phyloP scores from a whole-genome alignment of 2,113 vertebrate genomes.

The Lophura nycthemera region DNA sequence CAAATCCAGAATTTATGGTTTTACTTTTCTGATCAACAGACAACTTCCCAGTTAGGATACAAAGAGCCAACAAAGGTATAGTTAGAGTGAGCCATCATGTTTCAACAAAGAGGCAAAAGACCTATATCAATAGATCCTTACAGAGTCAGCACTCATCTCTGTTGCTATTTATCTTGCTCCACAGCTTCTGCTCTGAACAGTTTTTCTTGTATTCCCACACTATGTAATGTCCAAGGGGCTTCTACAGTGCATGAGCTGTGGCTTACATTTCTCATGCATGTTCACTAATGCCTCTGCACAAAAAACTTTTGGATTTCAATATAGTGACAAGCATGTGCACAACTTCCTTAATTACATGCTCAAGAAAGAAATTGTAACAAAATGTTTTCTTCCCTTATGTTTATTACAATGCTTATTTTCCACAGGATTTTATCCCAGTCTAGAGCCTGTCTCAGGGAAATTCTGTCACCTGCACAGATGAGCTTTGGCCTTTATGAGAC shows the following conservation, averaged over 20 bases:
- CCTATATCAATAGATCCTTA: neutral
- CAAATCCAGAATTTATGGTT: neutral
- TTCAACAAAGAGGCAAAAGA: neutral
- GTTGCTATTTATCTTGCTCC: no score
- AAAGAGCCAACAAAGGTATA: neutral
- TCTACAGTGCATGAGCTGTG: rapidly evolving
- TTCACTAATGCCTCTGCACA: rapidly evolving
- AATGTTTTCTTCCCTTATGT: neutral
- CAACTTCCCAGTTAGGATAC: neutral
- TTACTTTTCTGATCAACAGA: neutral
- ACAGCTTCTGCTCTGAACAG: no score
- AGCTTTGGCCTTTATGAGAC: neutral
- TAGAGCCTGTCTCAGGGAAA: neutral
- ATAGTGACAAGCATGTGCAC: neutral
- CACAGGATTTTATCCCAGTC: neutral
- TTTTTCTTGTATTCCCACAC: no score
- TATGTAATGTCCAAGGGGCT: neutral
- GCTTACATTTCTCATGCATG: neutral
- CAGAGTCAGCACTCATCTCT: neutral
- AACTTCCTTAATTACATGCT: neutral
- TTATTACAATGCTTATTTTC: neutral
- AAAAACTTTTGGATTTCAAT: neutral
- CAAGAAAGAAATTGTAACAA: neutral
- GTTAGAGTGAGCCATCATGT: neutral
- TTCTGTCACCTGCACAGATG: neutral